Evolutionary conservation across 2,888 invertebrate species (phyloP).

Genomic region (Philaethria dido): DNA sequence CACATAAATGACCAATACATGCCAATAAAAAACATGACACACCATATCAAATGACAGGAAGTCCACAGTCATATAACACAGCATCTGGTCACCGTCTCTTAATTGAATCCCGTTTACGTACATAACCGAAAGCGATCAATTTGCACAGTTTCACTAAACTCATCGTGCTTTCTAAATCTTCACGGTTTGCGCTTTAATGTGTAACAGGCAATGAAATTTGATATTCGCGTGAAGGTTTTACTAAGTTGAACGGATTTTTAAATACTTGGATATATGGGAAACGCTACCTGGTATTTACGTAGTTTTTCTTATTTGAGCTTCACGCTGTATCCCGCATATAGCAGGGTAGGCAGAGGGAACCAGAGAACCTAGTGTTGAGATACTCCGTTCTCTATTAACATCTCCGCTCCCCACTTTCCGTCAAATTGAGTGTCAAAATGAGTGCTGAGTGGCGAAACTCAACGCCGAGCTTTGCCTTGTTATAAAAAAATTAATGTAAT

Average conservation of each 20-base stretch:
- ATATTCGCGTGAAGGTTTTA: conserved; percentile 37
- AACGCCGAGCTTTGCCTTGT: no score
- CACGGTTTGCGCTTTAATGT: conserved; percentile 35
- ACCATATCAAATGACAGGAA: conserved; percentile 15
- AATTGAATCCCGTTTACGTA: conserved; percentile 12
- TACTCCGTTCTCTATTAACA: no score
- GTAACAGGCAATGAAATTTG: conserved; percentile 34
- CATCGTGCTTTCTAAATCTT: conserved; percentile 43
- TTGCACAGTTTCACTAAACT: conserved; percentile 39
- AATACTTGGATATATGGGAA: background rate
- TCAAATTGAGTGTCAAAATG: no score
- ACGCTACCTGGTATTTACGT: background rate
- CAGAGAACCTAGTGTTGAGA: no score
- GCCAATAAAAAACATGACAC: no score
- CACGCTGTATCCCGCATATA: no score
- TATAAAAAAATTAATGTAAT: no score
- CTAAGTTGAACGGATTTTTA: background rate
- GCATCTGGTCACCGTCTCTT: conserved; percentile 10
- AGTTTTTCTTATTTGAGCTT: no score
- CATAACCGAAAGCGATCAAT: conserved; percentile 30
- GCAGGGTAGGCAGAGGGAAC: no score
- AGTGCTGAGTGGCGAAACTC: no score
- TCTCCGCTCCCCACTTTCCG: no score
- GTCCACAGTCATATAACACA: background rate
- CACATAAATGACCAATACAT: no score